Conservation (phyloP, 2,797 vertebrate species). For the Sebastes melanostomus region DNA sequence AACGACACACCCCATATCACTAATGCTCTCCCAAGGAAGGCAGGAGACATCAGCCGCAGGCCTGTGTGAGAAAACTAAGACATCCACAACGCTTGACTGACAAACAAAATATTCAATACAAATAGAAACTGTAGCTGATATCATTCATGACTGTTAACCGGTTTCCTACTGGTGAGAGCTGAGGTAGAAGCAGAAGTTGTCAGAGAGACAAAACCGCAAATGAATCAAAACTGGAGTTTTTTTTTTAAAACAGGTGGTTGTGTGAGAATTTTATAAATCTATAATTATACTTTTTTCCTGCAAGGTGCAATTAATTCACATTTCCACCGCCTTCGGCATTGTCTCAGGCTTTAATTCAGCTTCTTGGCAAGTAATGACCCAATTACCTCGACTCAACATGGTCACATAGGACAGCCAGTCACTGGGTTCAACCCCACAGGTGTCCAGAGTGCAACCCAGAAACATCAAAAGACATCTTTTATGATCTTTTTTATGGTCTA, state of each 20-base stretch:
- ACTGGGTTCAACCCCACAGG: conserved; percentile 71
- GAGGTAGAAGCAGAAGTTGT: background rate
- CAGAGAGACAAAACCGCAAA: background rate
- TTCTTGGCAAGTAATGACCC: conserved; percentile 55
- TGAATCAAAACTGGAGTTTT: background rate
- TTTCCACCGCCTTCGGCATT: conserved; percentile 1
- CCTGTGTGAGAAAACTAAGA: conserved; percentile 49
- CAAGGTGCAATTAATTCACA: background rate
- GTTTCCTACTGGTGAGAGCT: background rate
- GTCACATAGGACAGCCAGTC: conserved; percentile 52
- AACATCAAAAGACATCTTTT: conserved; percentile 72
- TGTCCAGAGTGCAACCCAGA: conserved; percentile 64
- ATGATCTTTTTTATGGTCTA: conserved; percentile 66
- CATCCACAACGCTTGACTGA: conserved; percentile 46
- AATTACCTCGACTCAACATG: conserved; percentile 49
- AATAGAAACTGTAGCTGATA: conserved; percentile 25
- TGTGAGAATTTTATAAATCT: background rate
- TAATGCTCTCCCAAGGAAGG: conserved; percentile 25
- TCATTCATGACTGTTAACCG: conserved; percentile 33
- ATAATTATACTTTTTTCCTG: background rate
- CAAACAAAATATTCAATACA: conserved; percentile 37
- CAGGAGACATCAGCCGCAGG: conserved; percentile 28
- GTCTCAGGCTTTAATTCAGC: conserved; percentile 36
- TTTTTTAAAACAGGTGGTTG: background rate
- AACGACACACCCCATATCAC: conserved; percentile 52